A percentile compares a stretch with the other conserved stretches of the same genome.
Conservation (phyloP, 1,140 invertebrate species). For the Leptinotarsa undecemlineata region DNA sequence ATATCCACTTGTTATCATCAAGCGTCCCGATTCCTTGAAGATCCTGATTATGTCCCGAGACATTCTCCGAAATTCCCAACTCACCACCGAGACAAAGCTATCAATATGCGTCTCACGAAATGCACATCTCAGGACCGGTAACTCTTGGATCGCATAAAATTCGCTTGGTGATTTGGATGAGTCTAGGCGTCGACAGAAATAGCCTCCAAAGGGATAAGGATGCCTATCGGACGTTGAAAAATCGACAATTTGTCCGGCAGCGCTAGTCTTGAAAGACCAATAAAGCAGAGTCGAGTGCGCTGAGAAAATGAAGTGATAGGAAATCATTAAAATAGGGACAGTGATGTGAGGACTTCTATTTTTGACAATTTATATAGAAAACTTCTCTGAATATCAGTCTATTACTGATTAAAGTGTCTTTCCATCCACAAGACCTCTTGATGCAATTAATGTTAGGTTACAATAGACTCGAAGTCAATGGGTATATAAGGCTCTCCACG, state of each 20-base stretch:
- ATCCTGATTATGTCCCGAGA: neutral
- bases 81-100: neutral
- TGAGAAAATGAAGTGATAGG: too few species aligned
- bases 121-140: neutral
- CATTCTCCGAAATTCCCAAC: neutral
- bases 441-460: too few species aligned
- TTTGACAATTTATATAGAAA: too few species aligned
- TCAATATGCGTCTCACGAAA: neutral
- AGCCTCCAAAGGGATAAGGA: neutral
- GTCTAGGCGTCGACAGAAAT: neutral
- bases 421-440: too few species aligned
- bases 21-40: neutral
- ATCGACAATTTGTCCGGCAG: neutral
- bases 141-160: neutral
- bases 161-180: neutral
- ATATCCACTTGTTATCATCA: neutral
- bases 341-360: too few species aligned
- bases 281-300: too few species aligned
- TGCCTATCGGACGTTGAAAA: neutral
- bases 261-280: too few species aligned
- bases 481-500: accelerated
- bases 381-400: too few species aligned
- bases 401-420: too few species aligned
- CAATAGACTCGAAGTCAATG: too few species aligned
- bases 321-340: too few species aligned